Evolutionary conservation across 2,888 invertebrate genomes (phyloP).

Genomic region (Colletes collaris): DNA sequence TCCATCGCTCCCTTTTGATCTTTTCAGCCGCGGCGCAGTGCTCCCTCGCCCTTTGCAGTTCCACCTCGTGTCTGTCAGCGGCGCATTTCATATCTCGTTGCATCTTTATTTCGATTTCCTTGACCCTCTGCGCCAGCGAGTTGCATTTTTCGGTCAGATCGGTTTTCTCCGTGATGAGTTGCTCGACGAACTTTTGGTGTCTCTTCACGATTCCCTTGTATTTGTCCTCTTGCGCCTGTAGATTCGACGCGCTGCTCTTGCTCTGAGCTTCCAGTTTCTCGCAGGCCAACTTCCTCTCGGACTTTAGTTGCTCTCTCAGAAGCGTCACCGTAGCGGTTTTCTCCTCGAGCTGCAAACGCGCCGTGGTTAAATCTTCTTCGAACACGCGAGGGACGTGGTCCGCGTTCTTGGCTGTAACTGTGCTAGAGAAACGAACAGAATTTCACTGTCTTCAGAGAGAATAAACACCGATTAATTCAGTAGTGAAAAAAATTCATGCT

Average conservation of each 20-base stretch:
- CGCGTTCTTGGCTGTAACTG: neutral
- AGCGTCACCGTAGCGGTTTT: conserved; percentile 73
- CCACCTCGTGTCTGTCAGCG: conserved; percentile 90
- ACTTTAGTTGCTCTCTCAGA: conserved; percentile 79
- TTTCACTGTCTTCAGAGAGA: too few relatives aligned
- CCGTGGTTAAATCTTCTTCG: conserved; percentile 74
- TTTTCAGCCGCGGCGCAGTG: conserved; percentile 91
- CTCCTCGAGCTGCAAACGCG: conserved; percentile 75
- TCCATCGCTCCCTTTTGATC: conserved; percentile 90
- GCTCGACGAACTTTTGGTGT: conserved; percentile 92
- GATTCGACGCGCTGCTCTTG: conserved; percentile 82
- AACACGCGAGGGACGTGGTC: conserved; percentile 31
- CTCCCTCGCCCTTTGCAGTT: conserved; percentile 90
- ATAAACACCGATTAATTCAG: too few relatives aligned
- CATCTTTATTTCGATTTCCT: conserved; percentile 87
- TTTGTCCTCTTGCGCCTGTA: conserved; percentile 87
- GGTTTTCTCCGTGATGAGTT: conserved; percentile 91
- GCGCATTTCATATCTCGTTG: conserved; percentile 87
- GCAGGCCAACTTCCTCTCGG: conserved; percentile 80
- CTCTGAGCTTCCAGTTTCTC: conserved; percentile 82
- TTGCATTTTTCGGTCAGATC: conserved; percentile 90
- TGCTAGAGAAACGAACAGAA: neutral
- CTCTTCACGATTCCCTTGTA: conserved; percentile 89
- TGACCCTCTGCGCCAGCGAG: conserved; percentile 87
- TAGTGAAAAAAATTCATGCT: too few relatives aligned